Percentiles rank a stretch among this genome's conserved stretches.
These are phyloP conservation scores for Cygnus buccinator DNA, from an alignment of 2,113 vertebrate species.

Conservation along the genomic window DNA sequence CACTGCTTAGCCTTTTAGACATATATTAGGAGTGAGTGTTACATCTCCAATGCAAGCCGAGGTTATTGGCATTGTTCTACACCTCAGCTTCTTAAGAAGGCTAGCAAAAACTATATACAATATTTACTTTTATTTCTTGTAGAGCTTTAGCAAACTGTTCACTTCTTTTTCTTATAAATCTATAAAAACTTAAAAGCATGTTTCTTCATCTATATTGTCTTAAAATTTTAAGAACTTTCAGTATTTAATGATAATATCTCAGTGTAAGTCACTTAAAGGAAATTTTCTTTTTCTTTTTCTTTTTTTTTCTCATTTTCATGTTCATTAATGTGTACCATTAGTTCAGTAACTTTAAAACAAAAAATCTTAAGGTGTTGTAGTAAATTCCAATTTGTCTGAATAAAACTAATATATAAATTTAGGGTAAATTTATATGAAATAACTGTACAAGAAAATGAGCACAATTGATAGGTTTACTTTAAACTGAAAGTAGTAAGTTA, in stretches of 20 bases:
- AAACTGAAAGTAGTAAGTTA: not conserved
- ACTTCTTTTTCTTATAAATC: not conserved
- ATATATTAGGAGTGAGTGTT: rapidly evolving
- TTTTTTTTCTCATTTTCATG: not conserved
- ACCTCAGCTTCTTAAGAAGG: not conserved
- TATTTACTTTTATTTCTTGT: not conserved
- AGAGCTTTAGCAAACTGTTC: not conserved
- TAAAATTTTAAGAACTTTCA: not conserved
- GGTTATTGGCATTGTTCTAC: not conserved
- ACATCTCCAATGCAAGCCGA: not conserved
- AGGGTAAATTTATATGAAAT: not conserved
- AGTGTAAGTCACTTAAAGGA: not conserved
- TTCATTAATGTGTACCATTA: not conserved
- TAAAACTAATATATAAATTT: not conserved
- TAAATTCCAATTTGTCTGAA: not conserved
- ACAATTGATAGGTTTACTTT: not conserved
- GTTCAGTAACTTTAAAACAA: rapidly evolving
- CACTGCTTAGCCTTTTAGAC: not conserved
- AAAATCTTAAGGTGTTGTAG: not conserved
- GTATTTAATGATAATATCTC: not conserved
- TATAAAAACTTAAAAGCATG: not conserved
- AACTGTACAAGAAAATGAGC: not conserved
- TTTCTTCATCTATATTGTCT: not conserved
- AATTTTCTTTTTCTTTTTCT: rapidly evolving
- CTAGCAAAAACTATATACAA: not conserved